A percentile compares a stretch with the other conserved stretches of the same genome.
Evolutionary conservation across 2,797 vertebrate species (phyloP).

Genomic region (Pteropus rufus): DNA sequence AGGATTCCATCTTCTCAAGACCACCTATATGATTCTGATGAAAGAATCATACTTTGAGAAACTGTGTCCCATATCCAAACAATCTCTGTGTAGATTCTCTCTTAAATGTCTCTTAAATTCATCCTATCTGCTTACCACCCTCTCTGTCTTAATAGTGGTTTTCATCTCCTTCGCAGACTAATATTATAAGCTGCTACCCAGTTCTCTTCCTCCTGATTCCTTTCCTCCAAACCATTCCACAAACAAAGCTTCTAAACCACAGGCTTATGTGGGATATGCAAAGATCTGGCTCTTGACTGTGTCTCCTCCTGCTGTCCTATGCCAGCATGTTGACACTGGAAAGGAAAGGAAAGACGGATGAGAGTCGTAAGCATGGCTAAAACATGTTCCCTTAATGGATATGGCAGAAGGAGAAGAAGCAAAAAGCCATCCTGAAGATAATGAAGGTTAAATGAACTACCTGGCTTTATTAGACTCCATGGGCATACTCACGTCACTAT

Average conservation of each 20-base stretch:
- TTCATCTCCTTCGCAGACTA: conserved; percentile 1
- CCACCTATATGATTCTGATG: background rate
- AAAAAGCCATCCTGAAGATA: background rate
- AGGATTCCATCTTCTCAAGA: background rate
- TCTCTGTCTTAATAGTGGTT: background rate
- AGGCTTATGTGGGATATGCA: background rate
- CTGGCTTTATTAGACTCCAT: background rate
- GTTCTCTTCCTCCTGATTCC: background rate
- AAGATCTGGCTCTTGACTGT: background rate
- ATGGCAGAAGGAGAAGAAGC: background rate
- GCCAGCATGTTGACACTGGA: background rate
- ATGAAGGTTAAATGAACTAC: background rate
- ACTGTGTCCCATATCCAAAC: background rate
- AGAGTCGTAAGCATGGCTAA: background rate
- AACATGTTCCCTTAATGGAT: background rate
- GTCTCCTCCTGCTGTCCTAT: background rate
- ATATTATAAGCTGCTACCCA: background rate
- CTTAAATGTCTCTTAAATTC: background rate
- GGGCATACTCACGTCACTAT: background rate
- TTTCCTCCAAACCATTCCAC: background rate
- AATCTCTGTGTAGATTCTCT: background rate
- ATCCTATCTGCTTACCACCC: background rate
- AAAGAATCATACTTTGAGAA: background rate
- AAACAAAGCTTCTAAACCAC: conserved; percentile 23
- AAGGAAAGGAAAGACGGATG: background rate